Percentiles rank a stretch among this genome's conserved stretches.
These are phyloP conservation scores for Sebastes steindachneri DNA, from an alignment of 2,797 vertebrate genomes.

Conservation along the genomic window DNA sequence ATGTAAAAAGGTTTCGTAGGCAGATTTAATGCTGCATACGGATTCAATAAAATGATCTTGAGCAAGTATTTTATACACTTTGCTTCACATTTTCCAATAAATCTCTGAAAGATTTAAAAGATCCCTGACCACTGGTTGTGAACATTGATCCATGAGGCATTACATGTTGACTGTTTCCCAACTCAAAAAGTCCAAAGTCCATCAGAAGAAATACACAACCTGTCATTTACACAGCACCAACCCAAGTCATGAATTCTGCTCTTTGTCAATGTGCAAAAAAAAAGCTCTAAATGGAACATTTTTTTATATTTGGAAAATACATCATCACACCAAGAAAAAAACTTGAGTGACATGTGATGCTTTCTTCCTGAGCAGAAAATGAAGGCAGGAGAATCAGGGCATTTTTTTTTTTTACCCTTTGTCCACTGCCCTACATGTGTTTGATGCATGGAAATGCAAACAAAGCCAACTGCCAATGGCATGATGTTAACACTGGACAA, in stretches of 20 bases:
- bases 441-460: conserved; percentile 50
- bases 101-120: not conserved
- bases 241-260: not conserved
- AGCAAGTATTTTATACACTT: not conserved
- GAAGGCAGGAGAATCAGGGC: conserved; percentile 20
- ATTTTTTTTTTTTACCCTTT: conserved; percentile 36
- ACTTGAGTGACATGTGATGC: conserved; percentile 20
- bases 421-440: conserved; percentile 57
- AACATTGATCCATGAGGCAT: not conserved
- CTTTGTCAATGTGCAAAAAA: conserved; percentile 8
- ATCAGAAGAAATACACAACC: not conserved
- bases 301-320: conserved; percentile 48
- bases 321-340: conserved; percentile 24
- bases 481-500: conserved; percentile 20
- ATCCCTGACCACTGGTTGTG: not conserved
- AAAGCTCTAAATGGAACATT: not conserved
- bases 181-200: conserved; percentile 6
- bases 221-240: not conserved
- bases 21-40: not conserved
- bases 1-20: not conserved
- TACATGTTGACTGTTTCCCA: not conserved
- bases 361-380: conserved; percentile 13
- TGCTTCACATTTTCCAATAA: not conserved
- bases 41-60: not conserved
- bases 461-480: conserved; percentile 65